phyloP scores from a whole-genome alignment of 2,888 invertebrate species.

The Odontocerum albicorne region DNA sequence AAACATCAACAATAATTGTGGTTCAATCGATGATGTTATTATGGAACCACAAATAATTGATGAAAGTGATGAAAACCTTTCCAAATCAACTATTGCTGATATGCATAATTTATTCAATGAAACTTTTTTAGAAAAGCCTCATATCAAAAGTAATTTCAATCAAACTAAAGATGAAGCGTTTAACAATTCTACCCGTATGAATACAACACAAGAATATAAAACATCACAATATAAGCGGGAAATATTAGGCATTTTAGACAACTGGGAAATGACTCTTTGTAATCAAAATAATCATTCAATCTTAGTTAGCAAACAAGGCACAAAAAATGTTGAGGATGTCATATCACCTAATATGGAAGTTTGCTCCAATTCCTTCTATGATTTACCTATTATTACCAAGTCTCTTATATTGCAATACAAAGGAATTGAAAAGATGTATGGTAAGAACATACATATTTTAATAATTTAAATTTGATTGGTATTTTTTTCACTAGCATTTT shows the following conservation, averaged over 20 bases:
- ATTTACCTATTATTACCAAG: slow-evolving; percentile 71
- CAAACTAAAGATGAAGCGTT: background rate
- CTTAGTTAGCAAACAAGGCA: background rate
- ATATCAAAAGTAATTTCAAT: background rate
- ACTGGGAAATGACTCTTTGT: slow-evolving; percentile 56
- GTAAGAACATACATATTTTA: slow-evolving; percentile 50
- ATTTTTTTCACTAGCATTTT: no score
- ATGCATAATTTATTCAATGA: background rate
- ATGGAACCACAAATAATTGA: background rate
- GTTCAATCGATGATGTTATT: no score
- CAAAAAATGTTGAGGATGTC: background rate
- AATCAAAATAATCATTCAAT: slow-evolving; percentile 41
- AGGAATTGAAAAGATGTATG: slow-evolving; percentile 80
- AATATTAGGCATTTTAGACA: slow-evolving; percentile 49
- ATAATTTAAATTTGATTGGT: background rate
- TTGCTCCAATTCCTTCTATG: slow-evolving; percentile 67
- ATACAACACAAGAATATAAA: slow-evolving; percentile 27
- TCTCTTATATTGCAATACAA: slow-evolving; percentile 72
- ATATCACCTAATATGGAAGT: no score
- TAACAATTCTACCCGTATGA: background rate
- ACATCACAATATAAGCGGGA: slow-evolving; percentile 46
- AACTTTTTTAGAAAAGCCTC: background rate
- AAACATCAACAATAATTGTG: no score
- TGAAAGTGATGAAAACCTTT: slow-evolving; percentile 12
- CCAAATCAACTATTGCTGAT: slow-evolving; percentile 9